These are phyloP conservation scores for Petrolisthes cinctipes DNA, from an alignment of 2,888 invertebrate species.

Conservation along the genomic window DNA sequence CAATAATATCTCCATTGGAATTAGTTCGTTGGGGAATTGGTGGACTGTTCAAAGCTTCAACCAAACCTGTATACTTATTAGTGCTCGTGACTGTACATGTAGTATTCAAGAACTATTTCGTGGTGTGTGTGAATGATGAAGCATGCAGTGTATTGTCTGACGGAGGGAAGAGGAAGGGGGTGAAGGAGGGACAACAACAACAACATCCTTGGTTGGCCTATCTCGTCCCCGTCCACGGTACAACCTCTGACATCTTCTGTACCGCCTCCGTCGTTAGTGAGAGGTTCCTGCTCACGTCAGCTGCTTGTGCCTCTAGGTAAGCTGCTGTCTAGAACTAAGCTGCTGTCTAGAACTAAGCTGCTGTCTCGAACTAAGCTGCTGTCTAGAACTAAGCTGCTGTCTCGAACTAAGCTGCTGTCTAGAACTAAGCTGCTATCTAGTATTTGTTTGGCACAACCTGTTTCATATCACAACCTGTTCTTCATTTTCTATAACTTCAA, in stretches of 20 bases:
- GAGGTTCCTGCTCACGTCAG: slow-evolving; percentile 41
- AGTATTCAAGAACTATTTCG: background rate
- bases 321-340: background rate
- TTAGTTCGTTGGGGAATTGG: no score
- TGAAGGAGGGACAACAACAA: background rate
- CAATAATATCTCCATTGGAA: no score
- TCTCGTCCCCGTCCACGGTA: background rate
- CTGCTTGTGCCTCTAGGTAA: slow-evolving; percentile 31
- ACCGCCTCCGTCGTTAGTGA: slow-evolving; percentile 32
- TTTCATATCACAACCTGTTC: no score
- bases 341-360: background rate
- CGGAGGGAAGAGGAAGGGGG: background rate
- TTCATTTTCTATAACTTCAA: no score
- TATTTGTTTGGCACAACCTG: no score
- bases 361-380: slow-evolving; percentile 14
- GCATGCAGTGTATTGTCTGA: background rate
- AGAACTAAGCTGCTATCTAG: no score
- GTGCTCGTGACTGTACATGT: background rate
- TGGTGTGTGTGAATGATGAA: background rate
- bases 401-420: background rate
- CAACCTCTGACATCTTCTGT: slow-evolving; percentile 13
- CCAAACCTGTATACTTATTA: background rate
- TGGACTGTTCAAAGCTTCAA: no score
- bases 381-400: slow-evolving; percentile 1
- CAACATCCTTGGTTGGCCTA: slow-evolving; percentile 22